Percentiles rank a stretch among this genome's conserved stretches.
Evolutionary conservation across 2,113 vertebrate genomes (phyloP).

Genomic region (Chaetodon trifascialis): DNA sequence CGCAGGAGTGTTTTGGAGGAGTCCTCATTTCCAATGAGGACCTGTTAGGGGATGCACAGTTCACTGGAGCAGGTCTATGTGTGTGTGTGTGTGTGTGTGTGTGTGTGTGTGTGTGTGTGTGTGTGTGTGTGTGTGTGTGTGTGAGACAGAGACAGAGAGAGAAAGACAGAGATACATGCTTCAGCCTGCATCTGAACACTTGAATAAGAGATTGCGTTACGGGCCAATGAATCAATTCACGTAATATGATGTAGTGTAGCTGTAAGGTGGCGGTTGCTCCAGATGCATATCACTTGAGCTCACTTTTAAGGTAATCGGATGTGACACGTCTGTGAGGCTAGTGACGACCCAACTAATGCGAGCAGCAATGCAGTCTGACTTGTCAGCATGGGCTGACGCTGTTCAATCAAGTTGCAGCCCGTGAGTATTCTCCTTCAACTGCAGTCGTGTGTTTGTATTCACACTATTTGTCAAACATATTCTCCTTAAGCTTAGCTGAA

Average conservation of each 20-base stretch:
- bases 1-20: slow-evolving; percentile 43
- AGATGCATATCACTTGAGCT: slow-evolving; percentile 62
- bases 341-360: slow-evolving; percentile 55
- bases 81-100: slow-evolving; percentile 27
- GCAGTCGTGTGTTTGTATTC: neutral
- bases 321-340: slow-evolving; percentile 61
- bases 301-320: slow-evolving; percentile 55
- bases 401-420: slow-evolving; percentile 25
- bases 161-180: slow-evolving; percentile 36
- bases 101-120: slow-evolving; percentile 33
- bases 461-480: neutral
- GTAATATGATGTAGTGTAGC: slow-evolving; percentile 39
- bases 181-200: slow-evolving; percentile 61
- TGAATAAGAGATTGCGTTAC: slow-evolving; percentile 69
- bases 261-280: slow-evolving; percentile 71
- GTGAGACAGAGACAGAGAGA: neutral
- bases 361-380: slow-evolving; percentile 71
- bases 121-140: slow-evolving; percentile 31
- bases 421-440: slow-evolving; percentile 22
- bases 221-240: slow-evolving; percentile 72
- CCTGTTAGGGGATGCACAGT: slow-evolving; percentile 41
- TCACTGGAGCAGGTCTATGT: slow-evolving; percentile 47
- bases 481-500: neutral
- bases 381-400: slow-evolving; percentile 39
- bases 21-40: slow-evolving; percentile 50